phyloP scores from a whole-genome alignment of 2,113 vertebrate genomes.

The Lipotes vexillifer region DNA sequence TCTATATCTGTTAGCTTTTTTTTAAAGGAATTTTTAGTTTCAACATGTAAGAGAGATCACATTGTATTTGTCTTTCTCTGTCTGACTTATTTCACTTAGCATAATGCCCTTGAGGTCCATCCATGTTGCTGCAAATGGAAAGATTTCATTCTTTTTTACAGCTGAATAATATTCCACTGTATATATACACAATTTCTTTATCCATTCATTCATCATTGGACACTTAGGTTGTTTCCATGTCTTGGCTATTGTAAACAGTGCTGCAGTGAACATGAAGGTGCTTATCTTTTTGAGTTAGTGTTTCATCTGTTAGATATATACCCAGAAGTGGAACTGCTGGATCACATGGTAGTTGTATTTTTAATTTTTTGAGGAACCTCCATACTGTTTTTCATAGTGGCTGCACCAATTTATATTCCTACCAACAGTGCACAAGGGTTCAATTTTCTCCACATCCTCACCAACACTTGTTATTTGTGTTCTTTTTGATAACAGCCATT shows the following conservation, averaged over 20 bases:
- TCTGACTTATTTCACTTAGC: neutral
- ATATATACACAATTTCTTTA: neutral
- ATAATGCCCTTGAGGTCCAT: neutral
- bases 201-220: neutral
- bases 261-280: neutral
- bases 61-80: neutral
- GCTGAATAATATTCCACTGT: neutral
- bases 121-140: neutral
- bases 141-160: neutral
- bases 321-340: neutral
- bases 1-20: neutral
- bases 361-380: neutral
- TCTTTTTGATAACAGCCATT: neutral
- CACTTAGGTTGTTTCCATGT: neutral
- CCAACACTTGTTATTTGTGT: neutral
- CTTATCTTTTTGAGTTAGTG: neutral
- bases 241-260: neutral
- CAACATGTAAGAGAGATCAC: neutral
- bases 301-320: neutral
- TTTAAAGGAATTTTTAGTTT: neutral
- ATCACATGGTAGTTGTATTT: neutral
- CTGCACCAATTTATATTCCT: neutral
- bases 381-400: neutral
- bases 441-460: neutral
- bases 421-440: neutral